phyloP scores from a whole-genome alignment of 2,888 invertebrate genomes.

The Euplagia quadripunctaria region DNA sequence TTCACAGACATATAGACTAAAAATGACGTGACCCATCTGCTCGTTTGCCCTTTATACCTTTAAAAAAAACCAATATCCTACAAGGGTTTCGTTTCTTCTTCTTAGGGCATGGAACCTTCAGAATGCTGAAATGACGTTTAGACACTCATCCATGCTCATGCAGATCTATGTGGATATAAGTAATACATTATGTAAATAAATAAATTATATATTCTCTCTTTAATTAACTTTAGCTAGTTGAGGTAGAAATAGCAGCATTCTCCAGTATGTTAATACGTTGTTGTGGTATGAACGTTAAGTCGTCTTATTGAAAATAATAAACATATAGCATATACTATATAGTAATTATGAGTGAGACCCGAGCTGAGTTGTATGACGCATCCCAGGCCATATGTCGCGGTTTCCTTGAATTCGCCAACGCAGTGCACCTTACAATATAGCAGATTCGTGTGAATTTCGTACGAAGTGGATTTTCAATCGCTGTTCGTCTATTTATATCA shows the following conservation, averaged over 20 bases:
- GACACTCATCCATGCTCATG: no score
- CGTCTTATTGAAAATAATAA: constrained; percentile 13
- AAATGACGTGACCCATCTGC: no score
- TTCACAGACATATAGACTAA: background rate
- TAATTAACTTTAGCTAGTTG: background rate
- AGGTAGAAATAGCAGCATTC: constrained; percentile 16
- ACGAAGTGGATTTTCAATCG: background rate
- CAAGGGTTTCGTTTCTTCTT: background rate
- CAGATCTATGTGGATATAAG: background rate
- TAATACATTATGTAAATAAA: background rate
- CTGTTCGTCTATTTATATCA: constrained; percentile 1
- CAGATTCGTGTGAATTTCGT: constrained; percentile 23
- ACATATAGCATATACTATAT: constrained; percentile 25
- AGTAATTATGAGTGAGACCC: constrained; percentile 35
- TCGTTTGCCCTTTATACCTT: no score
- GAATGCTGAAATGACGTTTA: background rate
- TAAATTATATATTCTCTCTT: background rate
- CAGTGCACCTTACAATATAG: constrained; percentile 52
- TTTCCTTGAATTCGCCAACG: constrained; percentile 83
- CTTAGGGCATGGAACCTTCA: background rate
- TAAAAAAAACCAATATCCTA: background rate
- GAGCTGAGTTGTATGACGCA: constrained; percentile 69
- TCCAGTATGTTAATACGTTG: constrained; percentile 8
- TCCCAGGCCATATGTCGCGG: constrained; percentile 77
- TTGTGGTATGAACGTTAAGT: constrained; percentile 9